These are phyloP conservation scores for Engystomops pustulosus DNA, from an alignment of 2,113 vertebrate genomes.

Conservation along the genomic window DNA sequence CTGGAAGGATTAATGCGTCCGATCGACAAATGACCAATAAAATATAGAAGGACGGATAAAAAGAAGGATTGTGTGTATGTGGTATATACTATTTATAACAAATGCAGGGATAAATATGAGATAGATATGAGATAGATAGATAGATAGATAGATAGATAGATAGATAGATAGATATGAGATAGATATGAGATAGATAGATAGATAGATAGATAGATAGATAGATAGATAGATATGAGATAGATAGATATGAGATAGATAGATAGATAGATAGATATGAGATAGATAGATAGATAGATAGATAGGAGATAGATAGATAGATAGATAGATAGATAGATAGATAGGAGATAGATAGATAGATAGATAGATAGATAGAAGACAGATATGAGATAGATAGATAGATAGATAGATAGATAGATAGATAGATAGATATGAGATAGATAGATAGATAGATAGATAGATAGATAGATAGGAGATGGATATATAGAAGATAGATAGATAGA, in stretches of 20 bases:
- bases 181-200: no score
- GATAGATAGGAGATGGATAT: not conserved
- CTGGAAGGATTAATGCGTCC: not conserved
- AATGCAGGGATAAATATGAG: no score
- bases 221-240: no score
- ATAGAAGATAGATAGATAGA: no score
- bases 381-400: not conserved
- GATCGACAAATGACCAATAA: not conserved
- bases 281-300: not conserved
- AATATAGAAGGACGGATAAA: not conserved
- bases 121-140: not conserved
- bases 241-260: no score
- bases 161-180: not conserved
- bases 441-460: constrained; percentile 7
- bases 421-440: not conserved
- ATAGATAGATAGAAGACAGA: no score
- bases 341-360: no score
- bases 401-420: not conserved
- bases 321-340: constrained; percentile 1
- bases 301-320: not conserved
- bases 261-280: no score
- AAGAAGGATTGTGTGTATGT: not conserved
- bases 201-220: no score
- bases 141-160: not conserved
- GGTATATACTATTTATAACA: not conserved